These are phyloP conservation scores for Apomyelois bistriatella DNA, from an alignment of 2,888 invertebrate species.

Conservation along the genomic window DNA sequence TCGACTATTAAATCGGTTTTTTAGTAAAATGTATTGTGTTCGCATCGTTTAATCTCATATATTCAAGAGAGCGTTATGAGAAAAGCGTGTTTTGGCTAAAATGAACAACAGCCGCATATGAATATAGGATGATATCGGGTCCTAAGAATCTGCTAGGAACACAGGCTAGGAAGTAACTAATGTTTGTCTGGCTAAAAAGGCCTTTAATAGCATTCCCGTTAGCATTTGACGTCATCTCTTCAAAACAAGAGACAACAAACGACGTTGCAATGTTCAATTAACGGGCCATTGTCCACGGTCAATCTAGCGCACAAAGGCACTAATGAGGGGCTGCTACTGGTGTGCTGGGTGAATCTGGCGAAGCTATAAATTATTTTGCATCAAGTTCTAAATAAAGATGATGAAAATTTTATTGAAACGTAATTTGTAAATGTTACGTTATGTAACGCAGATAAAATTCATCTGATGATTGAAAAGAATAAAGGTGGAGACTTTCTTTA, in stretches of 20 bases:
- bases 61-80: no score
- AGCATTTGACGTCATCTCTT: not conserved
- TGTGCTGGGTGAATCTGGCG: not conserved
- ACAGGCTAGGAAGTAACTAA: no score
- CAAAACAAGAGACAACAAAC: not conserved
- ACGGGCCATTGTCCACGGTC: constrained; percentile 5
- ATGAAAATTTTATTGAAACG: not conserved
- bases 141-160: not conserved
- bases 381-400: not conserved
- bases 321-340: not conserved
- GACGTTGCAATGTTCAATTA: constrained; percentile 7
- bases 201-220: not conserved
- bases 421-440: no score
- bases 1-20: no score
- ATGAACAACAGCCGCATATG: no score
- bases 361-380: not conserved
- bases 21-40: no score
- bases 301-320: constrained; percentile 3
- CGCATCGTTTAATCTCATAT: no score
- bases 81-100: no score
- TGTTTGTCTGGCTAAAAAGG: not conserved
- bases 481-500: no score
- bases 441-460: no score
- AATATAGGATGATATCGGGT: no score
- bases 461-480: no score